A percentile compares a stretch with the other conserved stretches of the same genome.
Evolutionary conservation across 1,140 invertebrate species (phyloP).

Genomic region (Lutraria rhynchaena): DNA sequence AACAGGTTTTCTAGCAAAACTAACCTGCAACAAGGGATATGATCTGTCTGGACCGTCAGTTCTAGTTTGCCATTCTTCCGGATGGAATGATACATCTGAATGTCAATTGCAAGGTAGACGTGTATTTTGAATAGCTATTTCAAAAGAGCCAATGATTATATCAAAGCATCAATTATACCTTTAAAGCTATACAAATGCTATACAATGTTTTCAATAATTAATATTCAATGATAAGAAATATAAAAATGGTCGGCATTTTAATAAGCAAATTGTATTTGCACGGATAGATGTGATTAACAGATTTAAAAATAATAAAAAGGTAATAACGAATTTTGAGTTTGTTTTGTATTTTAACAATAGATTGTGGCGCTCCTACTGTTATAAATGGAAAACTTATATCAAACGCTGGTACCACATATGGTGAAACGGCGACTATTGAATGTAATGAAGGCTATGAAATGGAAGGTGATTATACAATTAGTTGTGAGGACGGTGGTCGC

Average conservation of each 20-base stretch:
- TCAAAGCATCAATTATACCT: too few species aligned
- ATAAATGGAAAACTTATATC: not conserved
- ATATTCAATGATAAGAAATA: too few species aligned
- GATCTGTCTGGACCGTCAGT: not conserved
- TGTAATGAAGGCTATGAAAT: not conserved
- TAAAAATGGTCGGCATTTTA: too few species aligned
- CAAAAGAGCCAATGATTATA: too few species aligned
- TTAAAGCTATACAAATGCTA: too few species aligned
- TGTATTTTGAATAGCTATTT: too few species aligned
- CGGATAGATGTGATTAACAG: too few species aligned
- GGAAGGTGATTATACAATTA: not conserved
- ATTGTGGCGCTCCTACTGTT: not conserved
- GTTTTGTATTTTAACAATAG: too few species aligned
- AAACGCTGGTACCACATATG: not conserved
- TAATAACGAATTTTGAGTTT: too few species aligned
- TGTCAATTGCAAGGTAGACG: conserved; percentile 15
- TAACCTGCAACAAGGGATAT: conserved; percentile 29
- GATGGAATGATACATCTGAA: conserved; percentile 8
- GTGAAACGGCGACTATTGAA: not conserved
- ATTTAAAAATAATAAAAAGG: too few species aligned
- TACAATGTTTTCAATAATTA: too few species aligned
- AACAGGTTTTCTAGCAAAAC: not conserved
- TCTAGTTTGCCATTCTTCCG: not conserved
- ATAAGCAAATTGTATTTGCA: too few species aligned
- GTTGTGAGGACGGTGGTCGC: not conserved